Evolutionary conservation across 2,113 vertebrate species (phyloP).

Genomic region (Onychostruthus taczanowskii): DNA sequence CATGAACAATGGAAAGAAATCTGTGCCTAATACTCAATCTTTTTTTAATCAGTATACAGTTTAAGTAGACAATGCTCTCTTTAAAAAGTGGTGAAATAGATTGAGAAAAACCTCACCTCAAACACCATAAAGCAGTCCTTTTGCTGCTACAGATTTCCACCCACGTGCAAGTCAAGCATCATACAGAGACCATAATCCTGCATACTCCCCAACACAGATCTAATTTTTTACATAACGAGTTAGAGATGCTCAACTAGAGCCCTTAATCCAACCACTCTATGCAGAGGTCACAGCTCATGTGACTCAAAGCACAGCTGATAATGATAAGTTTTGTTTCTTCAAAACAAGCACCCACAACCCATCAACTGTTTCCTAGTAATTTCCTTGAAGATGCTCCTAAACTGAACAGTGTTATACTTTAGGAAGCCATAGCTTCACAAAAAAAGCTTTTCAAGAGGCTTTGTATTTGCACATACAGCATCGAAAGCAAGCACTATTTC

Average conservation of each 20-base stretch:
- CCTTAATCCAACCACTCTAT: slow-evolving; percentile 13
- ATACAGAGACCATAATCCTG: background rate
- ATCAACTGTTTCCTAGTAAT: background rate
- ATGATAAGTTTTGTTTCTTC: background rate
- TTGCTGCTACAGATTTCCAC: background rate
- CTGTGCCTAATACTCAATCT: background rate
- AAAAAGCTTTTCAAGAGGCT: background rate
- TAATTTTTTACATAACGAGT: background rate
- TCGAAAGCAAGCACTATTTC: background rate
- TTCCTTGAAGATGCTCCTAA: background rate
- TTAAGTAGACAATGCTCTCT: background rate
- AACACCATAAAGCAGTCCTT: background rate
- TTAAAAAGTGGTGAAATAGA: background rate
- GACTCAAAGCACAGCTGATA: background rate
- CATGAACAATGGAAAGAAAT: background rate
- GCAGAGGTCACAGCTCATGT: background rate
- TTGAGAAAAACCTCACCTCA: background rate
- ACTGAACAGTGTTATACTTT: background rate
- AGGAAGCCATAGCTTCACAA: background rate
- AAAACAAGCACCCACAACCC: background rate
- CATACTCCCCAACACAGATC: background rate
- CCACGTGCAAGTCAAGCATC: background rate
- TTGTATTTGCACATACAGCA: background rate
- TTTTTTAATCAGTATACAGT: background rate
- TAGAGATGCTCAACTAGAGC: slow-evolving; percentile 8